These are phyloP conservation scores for Mesocricetus auratus DNA, from an alignment of 2,113 vertebrate species.

Conservation along the genomic window DNA sequence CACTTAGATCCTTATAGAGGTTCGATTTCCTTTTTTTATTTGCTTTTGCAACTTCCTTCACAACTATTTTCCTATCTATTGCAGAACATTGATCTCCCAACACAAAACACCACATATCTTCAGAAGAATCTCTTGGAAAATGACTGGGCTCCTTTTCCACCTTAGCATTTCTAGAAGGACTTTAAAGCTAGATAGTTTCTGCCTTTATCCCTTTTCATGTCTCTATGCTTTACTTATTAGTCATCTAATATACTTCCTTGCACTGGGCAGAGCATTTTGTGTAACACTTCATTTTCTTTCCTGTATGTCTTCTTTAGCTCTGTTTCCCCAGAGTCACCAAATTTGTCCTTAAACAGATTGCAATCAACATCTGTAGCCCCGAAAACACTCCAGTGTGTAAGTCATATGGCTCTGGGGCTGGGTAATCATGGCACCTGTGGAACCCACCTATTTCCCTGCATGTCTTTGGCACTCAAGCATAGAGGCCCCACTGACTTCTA, in stretches of 20 bases:
- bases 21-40: conserved; percentile 29
- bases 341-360: background rate
- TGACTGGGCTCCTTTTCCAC: background rate
- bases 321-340: background rate
- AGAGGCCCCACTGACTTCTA: background rate
- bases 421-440: background rate
- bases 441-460: background rate
- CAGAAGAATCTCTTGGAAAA: conserved; percentile 4
- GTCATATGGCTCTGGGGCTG: background rate
- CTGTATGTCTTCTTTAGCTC: background rate
- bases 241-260: background rate
- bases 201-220: background rate
- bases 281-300: conserved; percentile 19
- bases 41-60: conserved; percentile 26
- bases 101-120: conserved; percentile 18
- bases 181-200: conserved; percentile 14
- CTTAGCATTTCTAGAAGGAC: conserved; percentile 19
- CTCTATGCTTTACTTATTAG: background rate
- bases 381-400: background rate
- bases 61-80: background rate
- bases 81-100: conserved; percentile 1
- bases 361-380: conserved; percentile 11
- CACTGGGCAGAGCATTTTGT: background rate
- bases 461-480: background rate
- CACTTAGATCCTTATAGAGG: conserved; percentile 14